A percentile compares a stretch with the other conserved stretches of the same genome.
phyloP scores from a whole-genome alignment of 2,888 invertebrate species.

The Rhynchonema sp. region DNA sequence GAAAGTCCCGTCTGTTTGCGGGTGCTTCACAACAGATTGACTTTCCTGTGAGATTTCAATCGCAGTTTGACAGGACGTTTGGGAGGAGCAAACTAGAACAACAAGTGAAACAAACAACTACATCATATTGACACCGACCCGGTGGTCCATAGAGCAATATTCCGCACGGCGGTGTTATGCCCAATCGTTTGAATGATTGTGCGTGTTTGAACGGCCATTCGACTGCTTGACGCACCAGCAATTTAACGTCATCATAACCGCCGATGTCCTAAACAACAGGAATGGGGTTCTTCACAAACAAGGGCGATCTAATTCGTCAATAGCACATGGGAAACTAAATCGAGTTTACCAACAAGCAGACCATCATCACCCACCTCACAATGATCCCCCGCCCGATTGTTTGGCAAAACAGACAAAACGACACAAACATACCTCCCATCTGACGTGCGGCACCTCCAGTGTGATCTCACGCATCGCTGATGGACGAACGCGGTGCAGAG shows the following conservation, averaged over 20 bases:
- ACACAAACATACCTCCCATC: too few species aligned
- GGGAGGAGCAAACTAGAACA: too few species aligned
- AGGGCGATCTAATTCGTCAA: too few species aligned
- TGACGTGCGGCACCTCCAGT: constrained; percentile 15
- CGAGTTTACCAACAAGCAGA: constrained; percentile 12
- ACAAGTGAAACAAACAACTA: too few species aligned
- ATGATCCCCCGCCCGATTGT: background rate
- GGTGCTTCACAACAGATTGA: too few species aligned
- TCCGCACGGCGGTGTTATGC: constrained; percentile 52
- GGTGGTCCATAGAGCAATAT: constrained; percentile 87
- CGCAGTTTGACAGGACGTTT: too few species aligned
- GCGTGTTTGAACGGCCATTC: constrained; percentile 80
- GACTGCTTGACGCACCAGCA: constrained; percentile 52
- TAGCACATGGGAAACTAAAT: constrained; percentile 23
- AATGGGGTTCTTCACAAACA: too few species aligned
- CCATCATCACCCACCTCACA: background rate
- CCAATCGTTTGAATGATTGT: constrained; percentile 50
- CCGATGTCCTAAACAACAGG: too few species aligned
- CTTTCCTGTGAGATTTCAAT: too few species aligned
- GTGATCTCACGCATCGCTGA: constrained; percentile 22
- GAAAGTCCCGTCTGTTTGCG: too few species aligned
- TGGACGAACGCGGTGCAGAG: constrained; percentile 12
- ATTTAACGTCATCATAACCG: constrained; percentile 64
- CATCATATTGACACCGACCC: too few species aligned
- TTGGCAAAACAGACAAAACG: background rate